Base-by-base conservation (phyloP, 2,113 vertebrate species). In the Ibidorhyncha struthersii region DNA sequence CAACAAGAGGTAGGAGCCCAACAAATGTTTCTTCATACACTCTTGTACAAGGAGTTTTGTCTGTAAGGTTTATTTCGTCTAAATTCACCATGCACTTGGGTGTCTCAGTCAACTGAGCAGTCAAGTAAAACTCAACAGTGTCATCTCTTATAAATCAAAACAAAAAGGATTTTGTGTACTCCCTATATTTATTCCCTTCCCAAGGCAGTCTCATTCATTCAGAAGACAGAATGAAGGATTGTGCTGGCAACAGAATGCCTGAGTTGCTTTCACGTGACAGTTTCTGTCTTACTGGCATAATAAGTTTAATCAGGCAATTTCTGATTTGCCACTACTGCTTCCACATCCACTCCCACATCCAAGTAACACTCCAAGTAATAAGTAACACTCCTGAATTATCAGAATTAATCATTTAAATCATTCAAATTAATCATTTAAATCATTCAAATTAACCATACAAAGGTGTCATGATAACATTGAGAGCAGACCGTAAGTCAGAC, bases 161-260 rank as follows among this genome's bases (percentile, higher is more conserved):
- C 18, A 52, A 78, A 30, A 29, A 82, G 13, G n/a, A 63, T n/a
- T 87, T 65, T 0, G 18, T 25, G 19, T 69, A 72, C 8, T 88
- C 47, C 11, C 30, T 30, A 4, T 30, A 52, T n/a, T 77, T 82
- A 73, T 23, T 49, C 7, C 25, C 30, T 55, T 76, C 22, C 47
- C 58, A 90, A 74, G 15, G 56, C 14, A 65, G 10, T 16, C 17
- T 77, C 43, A 78, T 86, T 81, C 63, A 89, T 81, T 83, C 58
- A 91, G 72, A 82, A 85, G 50, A 82, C 66, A 85, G 40, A 43
- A 72, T 18, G 43, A 80, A 80, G 32, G 41, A 41, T 10, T 43
- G 34, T 0, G 0, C 15, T 61, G 34, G n/a, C 13, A 84, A 65
- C 20, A 72, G n/a, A 86, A 86, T 8, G 10, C 20, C 8, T 0